phyloP scores from a whole-genome alignment of 1,140 invertebrate species.

The Drosophila mayri region DNA sequence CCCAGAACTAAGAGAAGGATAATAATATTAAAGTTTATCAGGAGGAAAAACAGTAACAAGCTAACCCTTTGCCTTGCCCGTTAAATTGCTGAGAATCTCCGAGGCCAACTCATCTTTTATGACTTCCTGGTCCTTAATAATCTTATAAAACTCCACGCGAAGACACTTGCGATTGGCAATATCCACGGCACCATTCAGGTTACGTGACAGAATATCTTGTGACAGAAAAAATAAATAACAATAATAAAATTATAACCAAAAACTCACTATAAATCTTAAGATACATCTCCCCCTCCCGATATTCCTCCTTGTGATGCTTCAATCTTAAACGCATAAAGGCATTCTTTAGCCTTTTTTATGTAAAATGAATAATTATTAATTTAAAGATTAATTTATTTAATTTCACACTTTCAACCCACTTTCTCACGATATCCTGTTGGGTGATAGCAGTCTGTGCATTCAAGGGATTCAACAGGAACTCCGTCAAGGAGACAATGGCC shows the following conservation, averaged over 20 bases:
- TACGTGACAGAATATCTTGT: slow-evolving; percentile 64
- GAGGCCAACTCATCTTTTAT: slow-evolving; percentile 37
- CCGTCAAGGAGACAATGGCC: slow-evolving; percentile 59
- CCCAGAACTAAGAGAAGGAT: slow-evolving; percentile 38
- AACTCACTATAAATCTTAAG: slow-evolving; percentile 65
- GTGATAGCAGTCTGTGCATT: slow-evolving; percentile 62
- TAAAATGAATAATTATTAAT: no score
- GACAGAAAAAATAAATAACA: neutral
- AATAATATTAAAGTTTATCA: no score
- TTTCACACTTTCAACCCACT: slow-evolving; percentile 33
- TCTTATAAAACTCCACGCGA: slow-evolving; percentile 64
- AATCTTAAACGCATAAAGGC: slow-evolving; percentile 63
- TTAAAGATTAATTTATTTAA: no score
- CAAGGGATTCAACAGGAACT: slow-evolving; percentile 69
- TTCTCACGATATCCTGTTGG: slow-evolving; percentile 68
- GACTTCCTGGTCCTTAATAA: slow-evolving; percentile 26
- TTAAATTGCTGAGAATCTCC: slow-evolving; percentile 67
- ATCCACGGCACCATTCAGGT: slow-evolving; percentile 61
- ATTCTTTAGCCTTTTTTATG: slow-evolving; percentile 51
- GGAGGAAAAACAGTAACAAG: no score
- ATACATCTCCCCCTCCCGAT: slow-evolving; percentile 53
- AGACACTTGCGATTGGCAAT: slow-evolving; percentile 61
- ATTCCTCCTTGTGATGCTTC: slow-evolving; percentile 41
- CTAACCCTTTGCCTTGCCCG: slow-evolving; percentile 65
- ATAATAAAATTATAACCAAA: rapidly evolving